phyloP scores from a whole-genome alignment of 2,113 vertebrate species.

The Cottus gobio region DNA sequence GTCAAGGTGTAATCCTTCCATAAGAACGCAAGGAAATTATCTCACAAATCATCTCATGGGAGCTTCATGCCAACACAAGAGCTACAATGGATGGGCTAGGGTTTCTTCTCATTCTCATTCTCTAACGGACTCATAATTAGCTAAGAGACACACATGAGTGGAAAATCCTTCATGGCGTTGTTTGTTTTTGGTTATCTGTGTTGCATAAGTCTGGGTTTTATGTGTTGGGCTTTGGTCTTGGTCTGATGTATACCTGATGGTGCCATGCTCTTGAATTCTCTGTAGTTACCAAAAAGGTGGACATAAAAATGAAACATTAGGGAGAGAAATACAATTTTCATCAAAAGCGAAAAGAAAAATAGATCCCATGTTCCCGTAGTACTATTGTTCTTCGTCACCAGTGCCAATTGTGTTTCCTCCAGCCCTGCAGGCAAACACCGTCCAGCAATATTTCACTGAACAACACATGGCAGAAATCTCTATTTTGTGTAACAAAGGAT shows the following conservation, averaged over 20 bases:
- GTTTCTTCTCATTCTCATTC: no score
- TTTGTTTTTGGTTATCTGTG: no score
- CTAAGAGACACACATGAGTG: no score
- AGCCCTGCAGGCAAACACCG: conserved; percentile 34
- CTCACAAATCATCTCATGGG: conserved; percentile 22
- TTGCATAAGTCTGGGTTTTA: no score
- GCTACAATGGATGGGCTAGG: conserved; percentile 5
- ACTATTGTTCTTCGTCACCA: conserved; percentile 42
- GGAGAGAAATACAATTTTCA: not conserved
- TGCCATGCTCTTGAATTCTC: not conserved
- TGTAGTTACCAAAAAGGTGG: not conserved
- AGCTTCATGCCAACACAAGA: not conserved
- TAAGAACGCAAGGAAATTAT: not conserved
- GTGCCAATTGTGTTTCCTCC: conserved; percentile 28
- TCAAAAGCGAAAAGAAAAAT: conserved; percentile 7
- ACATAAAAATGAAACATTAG: not conserved
- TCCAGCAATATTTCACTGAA: conserved; percentile 46
- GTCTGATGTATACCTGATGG: not conserved
- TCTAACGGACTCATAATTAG: no score
- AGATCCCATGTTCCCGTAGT: not conserved
- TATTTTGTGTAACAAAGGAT: conserved; percentile 42
- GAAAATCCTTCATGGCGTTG: no score
- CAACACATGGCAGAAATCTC: conserved; percentile 22
- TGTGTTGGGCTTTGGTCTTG: not conserved
- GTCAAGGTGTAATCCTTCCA: conserved; percentile 5